Evolutionary conservation across 2,797 vertebrate species (phyloP).

Genomic region (Pachyuromys duprasi): DNA sequence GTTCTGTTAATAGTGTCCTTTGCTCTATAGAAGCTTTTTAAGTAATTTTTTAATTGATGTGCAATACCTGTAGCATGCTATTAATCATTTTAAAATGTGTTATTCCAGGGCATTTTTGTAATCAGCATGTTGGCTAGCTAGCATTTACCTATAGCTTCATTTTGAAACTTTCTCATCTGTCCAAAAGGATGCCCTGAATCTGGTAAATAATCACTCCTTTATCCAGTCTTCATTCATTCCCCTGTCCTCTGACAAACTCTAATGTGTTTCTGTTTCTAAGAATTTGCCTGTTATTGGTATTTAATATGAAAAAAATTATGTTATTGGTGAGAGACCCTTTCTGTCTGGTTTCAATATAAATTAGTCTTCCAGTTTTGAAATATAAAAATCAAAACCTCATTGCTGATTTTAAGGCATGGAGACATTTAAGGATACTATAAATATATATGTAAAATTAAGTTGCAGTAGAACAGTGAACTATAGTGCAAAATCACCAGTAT

Average conservation of each 20-base stretch:
- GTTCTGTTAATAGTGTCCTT: no score
- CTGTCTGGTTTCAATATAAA: neutral
- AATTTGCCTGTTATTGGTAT: neutral
- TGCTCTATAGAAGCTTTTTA: neutral
- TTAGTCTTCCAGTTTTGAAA: neutral
- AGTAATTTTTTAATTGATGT: neutral
- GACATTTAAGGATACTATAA: constrained; percentile 30
- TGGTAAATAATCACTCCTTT: neutral
- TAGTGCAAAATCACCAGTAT: neutral
- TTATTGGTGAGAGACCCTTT: neutral
- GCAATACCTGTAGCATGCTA: neutral
- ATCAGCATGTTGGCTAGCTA: neutral
- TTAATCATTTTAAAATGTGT: neutral
- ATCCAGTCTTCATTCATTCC: neutral
- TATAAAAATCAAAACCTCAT: neutral
- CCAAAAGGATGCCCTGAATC: neutral
- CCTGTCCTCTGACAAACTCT: neutral
- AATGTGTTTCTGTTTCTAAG: neutral
- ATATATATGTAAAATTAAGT: constrained; percentile 3
- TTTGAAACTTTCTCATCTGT: neutral
- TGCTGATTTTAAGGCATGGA: constrained; percentile 9
- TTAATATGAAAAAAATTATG: neutral
- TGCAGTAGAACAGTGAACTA: neutral
- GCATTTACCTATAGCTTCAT: neutral
- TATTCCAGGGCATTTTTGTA: neutral